Evolutionary conservation across 2,888 invertebrate species (phyloP).

Genomic region (Allolobophora icterica): DNA sequence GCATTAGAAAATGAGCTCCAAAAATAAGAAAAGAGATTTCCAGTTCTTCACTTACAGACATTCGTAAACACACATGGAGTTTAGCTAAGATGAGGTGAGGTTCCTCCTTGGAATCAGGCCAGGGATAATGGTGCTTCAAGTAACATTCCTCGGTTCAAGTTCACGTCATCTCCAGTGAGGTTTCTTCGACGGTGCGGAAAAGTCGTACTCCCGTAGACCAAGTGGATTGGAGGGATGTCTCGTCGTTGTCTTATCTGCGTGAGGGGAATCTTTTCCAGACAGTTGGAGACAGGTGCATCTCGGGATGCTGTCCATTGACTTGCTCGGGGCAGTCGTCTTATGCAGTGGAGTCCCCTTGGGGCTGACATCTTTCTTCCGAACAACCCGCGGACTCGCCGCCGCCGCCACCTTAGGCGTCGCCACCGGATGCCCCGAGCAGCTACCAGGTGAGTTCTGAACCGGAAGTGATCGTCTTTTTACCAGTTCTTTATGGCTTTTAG

Average conservation of each 20-base stretch:
- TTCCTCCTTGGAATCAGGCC: not conserved
- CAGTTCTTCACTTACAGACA: not conserved
- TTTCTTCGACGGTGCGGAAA: not conserved
- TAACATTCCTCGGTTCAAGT: not conserved
- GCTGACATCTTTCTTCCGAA: not conserved
- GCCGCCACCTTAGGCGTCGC: not conserved
- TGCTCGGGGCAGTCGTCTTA: not conserved
- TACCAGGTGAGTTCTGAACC: not conserved
- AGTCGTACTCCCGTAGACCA: not conserved
- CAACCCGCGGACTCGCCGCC: not conserved
- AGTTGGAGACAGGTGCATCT: not conserved
- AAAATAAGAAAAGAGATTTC: not conserved
- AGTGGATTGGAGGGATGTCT: not conserved
- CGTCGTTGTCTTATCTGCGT: not conserved
- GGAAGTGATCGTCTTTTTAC: not conserved
- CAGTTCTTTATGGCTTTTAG: not conserved
- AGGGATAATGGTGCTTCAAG: not conserved
- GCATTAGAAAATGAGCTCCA: not conserved
- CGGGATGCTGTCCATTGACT: slow-evolving; percentile 2
- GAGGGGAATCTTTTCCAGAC: not conserved
- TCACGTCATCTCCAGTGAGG: not conserved
- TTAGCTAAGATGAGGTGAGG: not conserved
- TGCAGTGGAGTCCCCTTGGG: not conserved
- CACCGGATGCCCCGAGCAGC: not conserved
- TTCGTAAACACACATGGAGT: not conserved